Percentiles rank a stretch among this genome's conserved stretches.
Evolutionary conservation across 1,140 invertebrate genomes (phyloP).

Genomic region (Mycetomoellerius zeteki): DNA sequence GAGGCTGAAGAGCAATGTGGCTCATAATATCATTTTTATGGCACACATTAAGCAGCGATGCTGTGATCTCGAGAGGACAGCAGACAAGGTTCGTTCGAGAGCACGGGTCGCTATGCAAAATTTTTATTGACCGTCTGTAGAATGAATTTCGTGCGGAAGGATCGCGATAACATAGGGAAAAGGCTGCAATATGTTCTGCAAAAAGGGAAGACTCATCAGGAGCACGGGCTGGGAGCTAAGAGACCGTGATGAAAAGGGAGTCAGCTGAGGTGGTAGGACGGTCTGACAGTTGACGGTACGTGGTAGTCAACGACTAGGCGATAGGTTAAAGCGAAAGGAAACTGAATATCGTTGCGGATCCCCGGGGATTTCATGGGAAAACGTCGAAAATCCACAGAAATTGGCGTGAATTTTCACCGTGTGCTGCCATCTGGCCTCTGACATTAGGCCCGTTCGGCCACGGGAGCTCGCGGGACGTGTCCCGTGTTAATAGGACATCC

Average conservation of each 20-base stretch:
- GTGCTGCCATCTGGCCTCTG: slow-evolving; percentile 86
- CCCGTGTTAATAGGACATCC: slow-evolving; percentile 59
- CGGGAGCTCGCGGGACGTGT: slow-evolving; percentile 66
- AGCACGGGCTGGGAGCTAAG: slow-evolving; percentile 53
- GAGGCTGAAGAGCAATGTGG: background rate
- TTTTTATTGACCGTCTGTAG: background rate
- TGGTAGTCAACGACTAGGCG: background rate
- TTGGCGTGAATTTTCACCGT: slow-evolving; percentile 74
- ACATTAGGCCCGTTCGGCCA: slow-evolving; percentile 79
- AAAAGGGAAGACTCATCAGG: slow-evolving; percentile 49
- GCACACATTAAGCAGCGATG: slow-evolving; percentile 13
- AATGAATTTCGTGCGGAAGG: background rate
- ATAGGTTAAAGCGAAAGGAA: no score
- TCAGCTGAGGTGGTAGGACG: slow-evolving; percentile 66
- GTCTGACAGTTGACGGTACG: slow-evolving; percentile 71
- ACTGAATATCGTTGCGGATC: slow-evolving; percentile 54
- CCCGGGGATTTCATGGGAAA: slow-evolving; percentile 61
- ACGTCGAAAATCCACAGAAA: slow-evolving; percentile 71
- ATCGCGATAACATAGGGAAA: slow-evolving; percentile 47
- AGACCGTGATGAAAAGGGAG: slow-evolving; percentile 60
- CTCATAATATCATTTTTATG: slow-evolving; percentile 29
- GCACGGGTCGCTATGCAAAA: background rate
- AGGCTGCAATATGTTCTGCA: slow-evolving; percentile 73
- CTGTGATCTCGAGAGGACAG: background rate
- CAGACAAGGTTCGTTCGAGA: background rate